These are phyloP conservation scores for Caenorhabditis latens DNA, from an alignment of 1,140 invertebrate species.

Conservation along the genomic window DNA sequence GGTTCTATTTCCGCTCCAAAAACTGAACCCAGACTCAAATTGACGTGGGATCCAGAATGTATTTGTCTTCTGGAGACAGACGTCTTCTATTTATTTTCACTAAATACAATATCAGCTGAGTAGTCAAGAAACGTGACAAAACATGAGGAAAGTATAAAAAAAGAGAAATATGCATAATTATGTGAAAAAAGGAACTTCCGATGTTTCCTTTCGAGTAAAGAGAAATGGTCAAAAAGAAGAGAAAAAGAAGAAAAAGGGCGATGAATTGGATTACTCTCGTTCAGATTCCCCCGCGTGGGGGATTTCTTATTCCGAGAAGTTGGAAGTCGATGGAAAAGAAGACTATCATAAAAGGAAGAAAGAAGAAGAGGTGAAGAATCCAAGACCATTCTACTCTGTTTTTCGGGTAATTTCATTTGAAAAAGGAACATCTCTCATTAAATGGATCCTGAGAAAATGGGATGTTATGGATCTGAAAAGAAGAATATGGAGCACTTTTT, in stretches of 20 bases:
- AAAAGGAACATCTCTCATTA: no score
- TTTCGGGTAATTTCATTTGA: no score
- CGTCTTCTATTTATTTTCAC: background rate
- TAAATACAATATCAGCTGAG: background rate
- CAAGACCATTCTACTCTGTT: no score
- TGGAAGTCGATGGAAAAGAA: background rate
- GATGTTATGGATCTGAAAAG: no score
- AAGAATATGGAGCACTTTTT: no score
- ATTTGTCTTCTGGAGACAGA: background rate
- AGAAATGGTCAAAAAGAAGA: background rate
- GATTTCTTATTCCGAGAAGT: background rate
- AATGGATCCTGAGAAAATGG: no score
- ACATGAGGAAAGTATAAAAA: background rate
- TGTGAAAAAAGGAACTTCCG: constrained; percentile 26
- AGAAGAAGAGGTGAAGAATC: background rate
- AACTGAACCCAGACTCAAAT: background rate
- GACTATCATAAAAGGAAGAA: background rate
- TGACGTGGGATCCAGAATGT: constrained; percentile 19
- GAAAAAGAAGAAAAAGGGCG: background rate
- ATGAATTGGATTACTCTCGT: constrained; percentile 29
- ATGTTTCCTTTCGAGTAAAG: background rate
- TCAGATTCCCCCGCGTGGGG: background rate
- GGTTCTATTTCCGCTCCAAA: constrained; percentile 8
- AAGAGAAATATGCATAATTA: constrained; percentile 15
- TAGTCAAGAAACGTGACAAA: background rate